Percentiles rank a stretch among this genome's conserved stretches.
Evolutionary conservation across 2,888 invertebrate species (phyloP).

Genomic region (Brachyptera putata): DNA sequence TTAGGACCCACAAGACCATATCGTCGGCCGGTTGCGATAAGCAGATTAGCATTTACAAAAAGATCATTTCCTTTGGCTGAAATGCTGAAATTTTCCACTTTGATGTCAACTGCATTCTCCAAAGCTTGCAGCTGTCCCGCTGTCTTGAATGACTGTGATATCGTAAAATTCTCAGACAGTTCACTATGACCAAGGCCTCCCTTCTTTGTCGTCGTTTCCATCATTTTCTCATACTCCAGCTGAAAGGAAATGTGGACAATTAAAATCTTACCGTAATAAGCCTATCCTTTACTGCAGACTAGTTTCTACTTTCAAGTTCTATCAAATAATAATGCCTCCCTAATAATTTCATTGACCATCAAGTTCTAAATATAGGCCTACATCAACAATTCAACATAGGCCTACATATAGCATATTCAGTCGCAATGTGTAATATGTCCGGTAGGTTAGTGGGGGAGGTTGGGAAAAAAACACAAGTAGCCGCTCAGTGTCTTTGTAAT

Average conservation of each 20-base stretch:
- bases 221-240: conserved; percentile 81
- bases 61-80: conserved; percentile 95
- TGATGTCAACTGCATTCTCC: conserved; percentile 95
- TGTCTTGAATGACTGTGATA: conserved; percentile 75
- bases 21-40: conserved; percentile 88
- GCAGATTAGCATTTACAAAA: conserved; percentile 90
- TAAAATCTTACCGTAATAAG: too few relatives aligned
- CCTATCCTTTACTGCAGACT: too few relatives aligned
- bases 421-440: too few relatives aligned
- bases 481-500: too few relatives aligned
- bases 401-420: too few relatives aligned
- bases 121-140: conserved; percentile 66
- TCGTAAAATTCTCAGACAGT: conserved; percentile 89
- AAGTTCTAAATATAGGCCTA: too few relatives aligned
- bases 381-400: too few relatives aligned
- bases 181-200: conserved; percentile 88
- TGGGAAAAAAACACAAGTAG: too few relatives aligned
- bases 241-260: conserved; percentile 46
- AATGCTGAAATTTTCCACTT: conserved; percentile 97
- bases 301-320: too few relatives aligned
- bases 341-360: too few relatives aligned
- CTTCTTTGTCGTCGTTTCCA: conserved; percentile 79
- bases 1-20: conserved; percentile 99
- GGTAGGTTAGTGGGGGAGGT: too few relatives aligned
- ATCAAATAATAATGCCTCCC: too few relatives aligned